Evolutionary conservation across 35 echinoderm and acorn worm genomes (phyloP), one percentile per base, ranked within the genome.

Genomic region (Eucidaris tribuloides): DNA sequence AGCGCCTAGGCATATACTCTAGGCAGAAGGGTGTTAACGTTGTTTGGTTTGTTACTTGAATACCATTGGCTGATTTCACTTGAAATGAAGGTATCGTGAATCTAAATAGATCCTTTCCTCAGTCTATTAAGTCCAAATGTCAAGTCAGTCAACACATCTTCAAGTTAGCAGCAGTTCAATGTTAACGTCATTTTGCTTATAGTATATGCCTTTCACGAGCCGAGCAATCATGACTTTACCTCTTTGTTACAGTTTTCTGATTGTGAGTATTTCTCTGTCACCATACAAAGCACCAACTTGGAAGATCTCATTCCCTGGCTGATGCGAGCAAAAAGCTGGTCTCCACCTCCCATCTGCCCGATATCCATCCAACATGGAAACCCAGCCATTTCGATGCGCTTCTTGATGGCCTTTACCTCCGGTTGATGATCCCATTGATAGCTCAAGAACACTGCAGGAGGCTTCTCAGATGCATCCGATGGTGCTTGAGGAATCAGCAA

Each of bases 301-400:
- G 95, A 76, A 15, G 85, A 82, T 61, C 95, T 89, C 95, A 98
- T 93, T 9, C 95, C 95, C 74, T 93, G 82, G 54, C 89, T 92
- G 71, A 99, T 99, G 57, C 91, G 89, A 13, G 90, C 82, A 76
- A 89, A 93, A 0, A 98, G 82, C 17, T 92, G 77, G 52, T 98
- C 95, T 46, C 95, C 95, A 44, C 95, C 90, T 64, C 95, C 95
- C 95, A 98, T 98, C 82, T 98, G 95, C 50, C 95, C 95, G 72
- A 98, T 93, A 62, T 98, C 90, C 90, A 98, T 86, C 95, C 95
- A 98, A 62, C 95, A 98, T 28, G 60, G 46, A 39, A 86, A 98
- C 1, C 95, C 95, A 24, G 95, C 95, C 83, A 86, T 98, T 74
- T 93, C 95, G 14, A 98, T 82, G 25, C 93, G 95, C 42, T 89